phyloP scores from a whole-genome alignment of 30 jellyfish, hydroid and myxozoan species.

The Chironex yamaguchii region DNA sequence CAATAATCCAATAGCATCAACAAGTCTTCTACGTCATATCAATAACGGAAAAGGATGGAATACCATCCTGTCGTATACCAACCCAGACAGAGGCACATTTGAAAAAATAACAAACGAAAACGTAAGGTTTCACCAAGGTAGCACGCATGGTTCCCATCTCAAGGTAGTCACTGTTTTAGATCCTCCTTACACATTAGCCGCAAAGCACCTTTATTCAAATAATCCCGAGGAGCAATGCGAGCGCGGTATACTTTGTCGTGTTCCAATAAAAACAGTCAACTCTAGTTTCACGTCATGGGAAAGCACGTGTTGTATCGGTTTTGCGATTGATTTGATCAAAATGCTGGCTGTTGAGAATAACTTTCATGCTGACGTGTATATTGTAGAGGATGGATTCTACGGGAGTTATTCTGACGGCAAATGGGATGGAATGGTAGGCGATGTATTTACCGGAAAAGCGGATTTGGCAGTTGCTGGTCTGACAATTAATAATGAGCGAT shows the following conservation, averaged over 20 bases:
- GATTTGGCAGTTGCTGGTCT: constrained; percentile 64
- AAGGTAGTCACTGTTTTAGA: constrained; percentile 77
- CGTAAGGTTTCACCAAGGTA: neutral
- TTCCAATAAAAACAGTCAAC: neutral
- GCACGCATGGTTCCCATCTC: neutral
- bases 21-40: neutral
- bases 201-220: constrained; percentile 21
- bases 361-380: constrained; percentile 36
- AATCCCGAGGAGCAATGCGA: constrained; percentile 12
- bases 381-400: constrained; percentile 70
- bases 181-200: constrained; percentile 73
- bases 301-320: constrained; percentile 72
- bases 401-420: constrained; percentile 51
- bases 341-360: constrained; percentile 36
- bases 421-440: constrained; percentile 83
- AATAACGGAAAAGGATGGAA: neutral
- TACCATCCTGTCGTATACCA: neutral
- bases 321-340: constrained; percentile 59
- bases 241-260: constrained; percentile 33
- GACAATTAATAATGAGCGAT: constrained; percentile 54
- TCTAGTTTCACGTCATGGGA: neutral
- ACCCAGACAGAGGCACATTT: neutral
- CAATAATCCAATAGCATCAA: neutral
- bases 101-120: neutral
- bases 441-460: constrained; percentile 53